These are phyloP conservation scores for Saguinus imperator DNA, from an alignment of 2,113 vertebrate genomes.

Conservation along the genomic window DNA sequence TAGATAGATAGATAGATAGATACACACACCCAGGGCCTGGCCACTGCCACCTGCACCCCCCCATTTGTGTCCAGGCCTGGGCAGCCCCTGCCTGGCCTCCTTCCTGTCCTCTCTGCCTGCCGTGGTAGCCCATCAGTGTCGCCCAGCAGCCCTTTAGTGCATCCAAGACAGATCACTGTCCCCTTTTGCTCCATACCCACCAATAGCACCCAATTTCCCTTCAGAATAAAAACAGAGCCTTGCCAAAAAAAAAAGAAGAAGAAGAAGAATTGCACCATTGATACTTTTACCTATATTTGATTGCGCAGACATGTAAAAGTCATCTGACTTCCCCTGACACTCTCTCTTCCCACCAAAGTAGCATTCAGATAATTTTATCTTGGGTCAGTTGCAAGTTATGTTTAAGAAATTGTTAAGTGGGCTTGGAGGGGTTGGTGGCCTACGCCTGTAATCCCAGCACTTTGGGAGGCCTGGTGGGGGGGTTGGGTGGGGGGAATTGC, in stretches of 20 bases:
- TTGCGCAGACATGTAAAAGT: conserved; percentile 45
- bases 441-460: too few relatives aligned
- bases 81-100: not conserved
- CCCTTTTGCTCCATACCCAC: not conserved
- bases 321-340: not conserved
- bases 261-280: too few relatives aligned
- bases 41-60: too few relatives aligned
- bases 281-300: conserved; percentile 4
- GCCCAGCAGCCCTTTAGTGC: not conserved
- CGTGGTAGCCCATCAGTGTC: not conserved
- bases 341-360: not conserved
- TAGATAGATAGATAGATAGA: too few relatives aligned
- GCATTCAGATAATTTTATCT: conserved; percentile 37
- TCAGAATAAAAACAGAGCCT: not conserved
- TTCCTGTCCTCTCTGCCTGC: not conserved
- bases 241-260: not conserved
- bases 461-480: too few relatives aligned
- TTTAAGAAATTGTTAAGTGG: too few relatives aligned
- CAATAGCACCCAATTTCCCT: not conserved
- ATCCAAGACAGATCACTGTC: not conserved
- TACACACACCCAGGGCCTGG: too few relatives aligned
- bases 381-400: not conserved
- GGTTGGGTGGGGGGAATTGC: too few relatives aligned
- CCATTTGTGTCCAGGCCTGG: accelerated
- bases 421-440: too few relatives aligned